A percentile compares a stretch with the other conserved stretches of the same genome.
These are phyloP conservation scores for Marmota flaviventris DNA, from an alignment of 2,113 vertebrate genomes.

Conservation along the genomic window DNA sequence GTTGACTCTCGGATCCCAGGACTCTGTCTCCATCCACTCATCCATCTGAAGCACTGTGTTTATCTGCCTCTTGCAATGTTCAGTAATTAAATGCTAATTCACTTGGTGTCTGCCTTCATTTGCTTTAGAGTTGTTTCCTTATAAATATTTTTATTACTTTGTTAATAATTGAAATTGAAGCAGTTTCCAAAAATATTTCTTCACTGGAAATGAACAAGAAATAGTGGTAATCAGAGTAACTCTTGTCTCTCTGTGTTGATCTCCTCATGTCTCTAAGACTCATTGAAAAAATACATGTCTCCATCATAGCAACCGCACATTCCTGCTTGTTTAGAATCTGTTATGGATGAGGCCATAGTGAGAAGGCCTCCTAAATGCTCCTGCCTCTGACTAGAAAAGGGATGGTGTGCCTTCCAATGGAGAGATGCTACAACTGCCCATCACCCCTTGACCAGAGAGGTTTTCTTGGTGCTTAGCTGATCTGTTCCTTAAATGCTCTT, in stretches of 20 bases:
- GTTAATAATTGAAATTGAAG: constrained; percentile 84
- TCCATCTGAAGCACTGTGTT: not conserved
- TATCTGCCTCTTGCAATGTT: constrained; percentile 29
- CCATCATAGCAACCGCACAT: not conserved
- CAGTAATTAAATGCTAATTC: constrained; percentile 86
- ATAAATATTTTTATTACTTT: constrained; percentile 85
- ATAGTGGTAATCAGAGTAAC: not conserved
- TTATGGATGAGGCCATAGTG: not conserved
- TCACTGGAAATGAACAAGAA: constrained; percentile 66
- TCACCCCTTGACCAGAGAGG: not conserved
- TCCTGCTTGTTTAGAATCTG: not conserved
- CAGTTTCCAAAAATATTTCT: constrained; percentile 63
- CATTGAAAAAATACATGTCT: not conserved
- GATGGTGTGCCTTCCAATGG: not conserved
- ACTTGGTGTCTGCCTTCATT: constrained; percentile 76
- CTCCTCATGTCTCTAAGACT: not conserved
- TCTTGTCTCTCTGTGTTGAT: not conserved
- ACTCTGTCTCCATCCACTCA: not conserved
- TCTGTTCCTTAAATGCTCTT: not conserved
- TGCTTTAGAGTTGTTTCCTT: constrained; percentile 84
- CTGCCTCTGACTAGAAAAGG: not conserved
- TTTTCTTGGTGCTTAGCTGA: not conserved
- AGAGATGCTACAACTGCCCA: not conserved
- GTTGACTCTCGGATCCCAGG: not conserved
- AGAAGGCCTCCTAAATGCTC: not conserved